Percentiles rank a stretch among this genome's conserved stretches.
Evolutionary conservation across 1,140 invertebrate genomes (phyloP).

Genomic region (Drosophila mauritiana): DNA sequence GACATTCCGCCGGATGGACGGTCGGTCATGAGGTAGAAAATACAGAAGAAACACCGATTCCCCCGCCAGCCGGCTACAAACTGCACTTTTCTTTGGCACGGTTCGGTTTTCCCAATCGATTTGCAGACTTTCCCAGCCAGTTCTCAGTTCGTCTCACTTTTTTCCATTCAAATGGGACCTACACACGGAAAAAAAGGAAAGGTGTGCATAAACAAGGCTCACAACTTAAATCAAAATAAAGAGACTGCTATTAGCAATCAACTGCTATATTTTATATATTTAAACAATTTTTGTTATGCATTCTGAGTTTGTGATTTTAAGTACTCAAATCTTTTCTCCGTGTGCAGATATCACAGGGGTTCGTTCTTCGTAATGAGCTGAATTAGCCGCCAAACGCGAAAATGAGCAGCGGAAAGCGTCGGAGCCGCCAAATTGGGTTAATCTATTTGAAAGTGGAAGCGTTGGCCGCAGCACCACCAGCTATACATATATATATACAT

Average conservation of each 20-base stretch:
- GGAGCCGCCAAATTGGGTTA: slow-evolving; percentile 69
- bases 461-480: slow-evolving; percentile 1
- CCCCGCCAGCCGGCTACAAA: background rate
- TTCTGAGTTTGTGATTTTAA: slow-evolving; percentile 6
- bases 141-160: slow-evolving; percentile 42
- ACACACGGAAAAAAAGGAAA: background rate
- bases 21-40: slow-evolving; percentile 26
- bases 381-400: slow-evolving; percentile 60
- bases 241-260: no score
- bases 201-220: background rate
- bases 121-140: slow-evolving; percentile 40
- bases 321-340: slow-evolving; percentile 2
- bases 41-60: background rate
- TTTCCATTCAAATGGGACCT: slow-evolving; percentile 32
- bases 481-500: slow-evolving; percentile 1
- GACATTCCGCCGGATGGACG: slow-evolving; percentile 7
- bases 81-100: slow-evolving; percentile 71
- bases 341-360: slow-evolving; percentile 15
- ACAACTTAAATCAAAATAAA: no score
- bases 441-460: slow-evolving; percentile 77
- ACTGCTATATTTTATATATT: no score
- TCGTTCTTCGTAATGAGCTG: slow-evolving; percentile 49
- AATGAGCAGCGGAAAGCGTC: slow-evolving; percentile 57
- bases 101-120: slow-evolving; percentile 59
- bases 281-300: background rate